phyloP scores from a whole-genome alignment of 2,113 vertebrate genomes.

The Oenanthe melanoleuca region DNA sequence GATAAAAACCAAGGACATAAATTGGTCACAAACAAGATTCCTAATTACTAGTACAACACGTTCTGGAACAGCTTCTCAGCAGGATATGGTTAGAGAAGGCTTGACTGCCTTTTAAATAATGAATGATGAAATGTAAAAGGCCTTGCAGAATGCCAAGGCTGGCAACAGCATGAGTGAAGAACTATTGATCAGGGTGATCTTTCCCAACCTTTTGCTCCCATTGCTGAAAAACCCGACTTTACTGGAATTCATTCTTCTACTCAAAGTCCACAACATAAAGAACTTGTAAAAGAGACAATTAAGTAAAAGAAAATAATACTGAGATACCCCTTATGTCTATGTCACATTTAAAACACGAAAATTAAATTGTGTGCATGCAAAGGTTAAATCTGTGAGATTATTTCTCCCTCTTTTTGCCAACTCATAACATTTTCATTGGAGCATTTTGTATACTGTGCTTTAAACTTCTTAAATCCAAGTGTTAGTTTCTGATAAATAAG shows the following conservation, averaged over 20 bases:
- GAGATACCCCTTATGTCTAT: not conserved
- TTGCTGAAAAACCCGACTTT: not conserved
- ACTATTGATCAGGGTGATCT: not conserved
- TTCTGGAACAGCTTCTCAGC: not conserved
- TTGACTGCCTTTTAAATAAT: not conserved
- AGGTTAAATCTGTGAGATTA: not conserved
- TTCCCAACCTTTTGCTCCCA: not conserved
- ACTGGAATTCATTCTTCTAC: not conserved
- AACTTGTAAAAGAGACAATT: not conserved
- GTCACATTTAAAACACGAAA: not conserved
- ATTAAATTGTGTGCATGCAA: not conserved
- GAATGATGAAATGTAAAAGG: not conserved
- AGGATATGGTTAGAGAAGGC: not conserved
- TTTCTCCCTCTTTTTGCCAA: not conserved
- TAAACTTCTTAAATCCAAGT: not conserved
- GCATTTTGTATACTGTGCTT: not conserved
- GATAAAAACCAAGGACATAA: not conserved
- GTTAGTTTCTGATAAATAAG: not conserved
- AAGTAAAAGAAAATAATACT: not conserved
- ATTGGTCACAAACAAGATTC: not conserved
- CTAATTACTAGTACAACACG: not conserved
- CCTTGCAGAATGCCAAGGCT: not conserved
- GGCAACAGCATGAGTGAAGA: not conserved
- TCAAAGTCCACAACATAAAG: not conserved
- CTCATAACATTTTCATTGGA: not conserved